Evolutionary conservation across 2,113 vertebrate genomes (phyloP), one percentile per base, ranked within the genome.

Genomic region (Nothobranchius furzeri): DNA sequence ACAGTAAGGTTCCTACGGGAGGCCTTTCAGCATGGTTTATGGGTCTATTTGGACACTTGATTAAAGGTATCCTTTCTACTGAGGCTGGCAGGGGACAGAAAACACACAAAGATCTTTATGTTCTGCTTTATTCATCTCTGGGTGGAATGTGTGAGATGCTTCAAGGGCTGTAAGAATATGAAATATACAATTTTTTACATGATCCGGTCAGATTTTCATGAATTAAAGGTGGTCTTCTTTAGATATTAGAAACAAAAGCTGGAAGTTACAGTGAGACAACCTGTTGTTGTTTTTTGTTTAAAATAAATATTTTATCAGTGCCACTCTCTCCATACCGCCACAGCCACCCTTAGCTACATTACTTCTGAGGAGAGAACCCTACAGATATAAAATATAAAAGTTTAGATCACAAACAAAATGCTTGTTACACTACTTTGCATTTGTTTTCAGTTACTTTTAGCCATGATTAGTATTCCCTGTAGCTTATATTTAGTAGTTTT

Each of bases 31-130:
- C 43, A 78, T 87, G 74, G 48, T 91, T 91, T 88, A 91, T 87
- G 81, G 82, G 73, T 82, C 67, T 88, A 70, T 45, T 86, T 91
- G 72, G 84, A 74, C 70, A 80, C 70, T 77, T 87, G 86, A 89
- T 90, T 83, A 83, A 87, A 66, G 73, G 65, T 54, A 7, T 30
- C 58, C 64, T 85, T 80, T 81, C 66, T 57, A 53, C 35, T 30
- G 30, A 30, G 30, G 30, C 65, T 75, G 60, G 15, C 49, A 17
- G 55, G 73, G 63, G 66, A 67, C 68, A 75, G 68, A 68, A 73
- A 65, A 57, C 25, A 46, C 65, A 64, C 47, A n/a, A 24, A 10
- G 62, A 78, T 61, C 64, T 80, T 59, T 46, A 74, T 59, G 20
- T 75, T 55, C 60, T 66, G 15, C 52, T 50, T 79, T 46, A 61